These are phyloP conservation scores for Cheilosia scutellata DNA, from an alignment of 2,888 invertebrate species.

Conservation along the genomic window DNA sequence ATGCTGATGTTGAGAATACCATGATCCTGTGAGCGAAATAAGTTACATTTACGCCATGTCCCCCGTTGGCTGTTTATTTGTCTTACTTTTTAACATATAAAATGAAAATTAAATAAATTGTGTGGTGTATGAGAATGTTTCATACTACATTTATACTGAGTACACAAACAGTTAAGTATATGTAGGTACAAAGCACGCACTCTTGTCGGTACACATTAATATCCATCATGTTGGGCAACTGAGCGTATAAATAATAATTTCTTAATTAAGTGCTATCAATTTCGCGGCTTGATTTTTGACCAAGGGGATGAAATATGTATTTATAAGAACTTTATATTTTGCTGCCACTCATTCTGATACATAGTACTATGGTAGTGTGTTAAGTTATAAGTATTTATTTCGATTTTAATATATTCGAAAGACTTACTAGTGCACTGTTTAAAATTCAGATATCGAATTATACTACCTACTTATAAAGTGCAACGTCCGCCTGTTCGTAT, in stretches of 20 bases:
- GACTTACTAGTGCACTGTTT: too few relatives aligned
- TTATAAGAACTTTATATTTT: not conserved
- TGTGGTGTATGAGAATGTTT: conserved; percentile 19
- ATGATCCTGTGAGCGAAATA: conserved; percentile 51
- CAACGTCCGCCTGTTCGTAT: too few relatives aligned
- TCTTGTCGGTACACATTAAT: conserved; percentile 31
- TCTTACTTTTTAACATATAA: conserved; percentile 45
- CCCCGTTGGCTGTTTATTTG: conserved; percentile 36
- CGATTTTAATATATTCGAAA: too few relatives aligned
- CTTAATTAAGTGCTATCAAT: conserved; percentile 59
- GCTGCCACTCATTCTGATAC: too few relatives aligned
- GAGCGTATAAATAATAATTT: conserved; percentile 57
- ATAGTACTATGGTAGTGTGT: too few relatives aligned
- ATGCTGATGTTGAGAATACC: conserved; percentile 49
- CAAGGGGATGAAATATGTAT: conserved; percentile 26
- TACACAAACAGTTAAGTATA: not conserved
- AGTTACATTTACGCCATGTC: conserved; percentile 46
- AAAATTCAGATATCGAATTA: too few relatives aligned
- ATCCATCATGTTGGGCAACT: conserved; percentile 42
- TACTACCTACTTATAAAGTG: too few relatives aligned
- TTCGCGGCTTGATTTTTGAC: conserved; percentile 30
- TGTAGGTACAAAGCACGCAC: not conserved
- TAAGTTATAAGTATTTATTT: too few relatives aligned
- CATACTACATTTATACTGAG: not conserved
- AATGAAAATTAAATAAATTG: conserved; percentile 66